A percentile compares a stretch with the other conserved stretches of the same genome.
Evolutionary conservation across 2,113 vertebrate species (phyloP).

Genomic region (Pygoscelis adeliae): DNA sequence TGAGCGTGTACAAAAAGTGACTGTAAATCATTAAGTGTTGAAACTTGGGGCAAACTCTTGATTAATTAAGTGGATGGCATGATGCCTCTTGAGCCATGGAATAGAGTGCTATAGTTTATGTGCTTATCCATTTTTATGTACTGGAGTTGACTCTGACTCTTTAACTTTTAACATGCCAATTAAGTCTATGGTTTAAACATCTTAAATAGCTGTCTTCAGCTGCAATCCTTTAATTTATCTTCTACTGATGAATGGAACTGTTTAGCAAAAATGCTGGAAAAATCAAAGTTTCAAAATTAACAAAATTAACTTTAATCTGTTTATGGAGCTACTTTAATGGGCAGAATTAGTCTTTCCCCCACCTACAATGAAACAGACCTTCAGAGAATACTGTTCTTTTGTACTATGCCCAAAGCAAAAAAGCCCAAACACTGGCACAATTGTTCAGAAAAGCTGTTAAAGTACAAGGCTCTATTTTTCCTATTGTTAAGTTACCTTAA

Average conservation of each 20-base stretch:
- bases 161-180: constrained; percentile 69
- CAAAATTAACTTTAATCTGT: background rate
- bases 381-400: background rate
- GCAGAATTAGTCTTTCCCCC: background rate
- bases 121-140: constrained; percentile 38
- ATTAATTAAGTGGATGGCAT: constrained; percentile 18
- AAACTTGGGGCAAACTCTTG: background rate
- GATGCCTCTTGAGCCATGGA: constrained; percentile 4
- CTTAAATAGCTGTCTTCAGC: constrained; percentile 53
- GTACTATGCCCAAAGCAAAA: background rate
- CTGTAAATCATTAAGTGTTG: background rate
- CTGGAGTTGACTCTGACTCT: constrained; percentile 42
- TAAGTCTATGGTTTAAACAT: constrained; percentile 39
- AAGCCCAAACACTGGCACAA: fast-evolving
- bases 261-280: constrained; percentile 18
- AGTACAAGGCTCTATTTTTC: background rate
- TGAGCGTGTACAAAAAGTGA: background rate
- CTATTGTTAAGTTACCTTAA: background rate
- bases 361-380: background rate
- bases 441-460: background rate
- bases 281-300: background rate
- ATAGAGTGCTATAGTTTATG: constrained; percentile 9
- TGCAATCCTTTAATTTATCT: constrained; percentile 55
- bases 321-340: background rate
- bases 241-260: background rate